A percentile compares a stretch with the other conserved stretches of the same genome.
These are phyloP conservation scores for Borostomias antarcticus DNA, from an alignment of 2,797 vertebrate genomes.

Conservation along the genomic window DNA sequence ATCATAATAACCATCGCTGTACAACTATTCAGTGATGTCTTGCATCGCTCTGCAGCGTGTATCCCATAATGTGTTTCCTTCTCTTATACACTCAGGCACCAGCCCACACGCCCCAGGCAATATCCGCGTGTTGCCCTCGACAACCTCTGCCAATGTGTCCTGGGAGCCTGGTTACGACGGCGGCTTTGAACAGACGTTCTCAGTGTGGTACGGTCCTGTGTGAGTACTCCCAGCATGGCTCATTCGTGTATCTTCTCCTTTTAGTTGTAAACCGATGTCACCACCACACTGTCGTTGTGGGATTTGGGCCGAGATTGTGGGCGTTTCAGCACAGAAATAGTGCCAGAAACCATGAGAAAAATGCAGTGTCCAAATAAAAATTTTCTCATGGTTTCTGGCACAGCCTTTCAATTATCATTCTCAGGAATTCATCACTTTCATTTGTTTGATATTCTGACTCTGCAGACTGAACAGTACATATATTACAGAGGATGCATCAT, in stretches of 20 bases:
- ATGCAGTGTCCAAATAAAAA: no score
- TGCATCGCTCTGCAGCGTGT: not conserved
- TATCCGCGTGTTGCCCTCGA: conserved; percentile 89
- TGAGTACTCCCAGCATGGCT: conserved; percentile 92
- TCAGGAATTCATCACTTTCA: conserved; percentile 7
- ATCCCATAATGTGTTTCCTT: not conserved
- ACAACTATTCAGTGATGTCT: conserved; percentile 6
- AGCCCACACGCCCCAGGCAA: conserved; percentile 95
- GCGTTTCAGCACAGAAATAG: conserved; percentile 18
- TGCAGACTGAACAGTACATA: not conserved
- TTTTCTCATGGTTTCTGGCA: conserved; percentile 6
- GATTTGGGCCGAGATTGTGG: not conserved
- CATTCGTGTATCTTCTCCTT: no score
- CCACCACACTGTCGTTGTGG: not conserved
- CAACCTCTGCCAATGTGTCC: conserved; percentile 96
- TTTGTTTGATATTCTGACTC: conserved; percentile 2
- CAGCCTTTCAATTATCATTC: not conserved
- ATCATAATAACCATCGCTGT: conserved; percentile 7
- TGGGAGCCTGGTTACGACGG: conserved; percentile 98
- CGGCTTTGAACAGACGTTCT: conserved; percentile 99
- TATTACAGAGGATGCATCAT: conserved; percentile 26
- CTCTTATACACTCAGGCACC: conserved; percentile 81
- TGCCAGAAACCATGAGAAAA: conserved; percentile 28
- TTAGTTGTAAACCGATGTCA: not conserved
- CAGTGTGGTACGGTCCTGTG: conserved; percentile 99